These are phyloP conservation scores for Lagodon rhomboides DNA, from an alignment of 2,797 vertebrate genomes.

Conservation along the genomic window DNA sequence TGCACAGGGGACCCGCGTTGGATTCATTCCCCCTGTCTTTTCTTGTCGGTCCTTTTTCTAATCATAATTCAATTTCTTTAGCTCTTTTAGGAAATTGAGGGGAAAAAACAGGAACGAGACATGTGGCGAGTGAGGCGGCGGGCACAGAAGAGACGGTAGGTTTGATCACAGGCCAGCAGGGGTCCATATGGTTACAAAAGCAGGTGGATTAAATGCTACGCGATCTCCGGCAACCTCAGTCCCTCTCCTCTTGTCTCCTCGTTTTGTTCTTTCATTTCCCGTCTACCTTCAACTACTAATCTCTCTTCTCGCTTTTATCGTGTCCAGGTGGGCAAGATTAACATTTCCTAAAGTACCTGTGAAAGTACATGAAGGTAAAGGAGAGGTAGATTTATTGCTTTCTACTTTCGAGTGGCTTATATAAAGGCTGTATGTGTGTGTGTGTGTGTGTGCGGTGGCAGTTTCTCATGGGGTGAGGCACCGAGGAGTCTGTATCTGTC, in stretches of 20 bases:
- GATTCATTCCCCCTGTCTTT: not conserved
- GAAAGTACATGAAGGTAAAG: constrained; percentile 53
- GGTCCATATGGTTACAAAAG: constrained; percentile 45
- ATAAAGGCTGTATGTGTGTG: constrained; percentile 12
- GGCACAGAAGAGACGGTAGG: constrained; percentile 11
- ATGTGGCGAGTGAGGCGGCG: not conserved
- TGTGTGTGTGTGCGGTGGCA: no score
- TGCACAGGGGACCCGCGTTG: not conserved
- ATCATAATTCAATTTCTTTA: not conserved
- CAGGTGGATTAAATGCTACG: constrained; percentile 46
- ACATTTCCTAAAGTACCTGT: constrained; percentile 62
- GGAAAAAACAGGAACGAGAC: not conserved
- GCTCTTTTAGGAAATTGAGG: not conserved
- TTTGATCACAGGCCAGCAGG: constrained; percentile 49
- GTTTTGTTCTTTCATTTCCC: constrained; percentile 50
- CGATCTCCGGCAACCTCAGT: constrained; percentile 40
- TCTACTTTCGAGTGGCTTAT: constrained; percentile 17
- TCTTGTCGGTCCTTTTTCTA: not conserved
- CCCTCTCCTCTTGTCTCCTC: constrained; percentile 40
- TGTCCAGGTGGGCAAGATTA: constrained; percentile 38
- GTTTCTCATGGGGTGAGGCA: constrained; percentile 17
- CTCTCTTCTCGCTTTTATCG: constrained; percentile 37
- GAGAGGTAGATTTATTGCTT: constrained; percentile 47
- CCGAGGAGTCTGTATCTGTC: constrained; percentile 32
- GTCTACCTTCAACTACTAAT: constrained; percentile 28